These are phyloP conservation scores for Dinoponera quadriceps DNA, from an alignment of 1,140 invertebrate genomes.

Conservation along the genomic window DNA sequence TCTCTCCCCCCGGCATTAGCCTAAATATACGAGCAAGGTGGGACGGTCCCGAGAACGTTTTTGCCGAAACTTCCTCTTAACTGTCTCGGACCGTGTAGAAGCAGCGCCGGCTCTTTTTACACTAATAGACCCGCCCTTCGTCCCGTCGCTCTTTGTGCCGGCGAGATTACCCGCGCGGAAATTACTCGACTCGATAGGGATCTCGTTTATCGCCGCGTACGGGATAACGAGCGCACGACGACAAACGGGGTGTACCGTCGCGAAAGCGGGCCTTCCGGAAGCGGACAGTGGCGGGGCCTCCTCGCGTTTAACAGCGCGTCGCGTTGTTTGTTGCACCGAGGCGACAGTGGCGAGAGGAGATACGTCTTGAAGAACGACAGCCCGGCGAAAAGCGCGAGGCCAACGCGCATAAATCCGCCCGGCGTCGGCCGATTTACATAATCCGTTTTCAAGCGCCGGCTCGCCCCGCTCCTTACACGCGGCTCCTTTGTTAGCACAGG, in stretches of 20 bases:
- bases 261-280: slow-evolving; percentile 8
- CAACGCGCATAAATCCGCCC: slow-evolving; percentile 39
- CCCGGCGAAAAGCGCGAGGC: slow-evolving; percentile 40
- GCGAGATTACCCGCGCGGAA: slow-evolving; percentile 33
- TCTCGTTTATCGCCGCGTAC: slow-evolving; percentile 34
- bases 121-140: slow-evolving; percentile 47
- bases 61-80: slow-evolving; percentile 66
- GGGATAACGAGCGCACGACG: not conserved
- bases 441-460: slow-evolving; percentile 51
- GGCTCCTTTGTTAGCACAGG: slow-evolving; percentile 34
- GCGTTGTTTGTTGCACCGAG: slow-evolving; percentile 36
- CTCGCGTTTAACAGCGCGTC: slow-evolving; percentile 6
- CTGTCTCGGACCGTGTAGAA: slow-evolving; percentile 32
- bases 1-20: slow-evolving; percentile 37
- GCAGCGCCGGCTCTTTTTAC: slow-evolving; percentile 59
- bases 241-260: too few species aligned
- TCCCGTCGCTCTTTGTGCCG: slow-evolving; percentile 34
- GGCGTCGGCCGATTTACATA: slow-evolving; percentile 50
- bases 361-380: slow-evolving; percentile 17
- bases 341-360: not conserved
- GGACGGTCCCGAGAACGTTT: slow-evolving; percentile 37
- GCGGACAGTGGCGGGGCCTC: not conserved
- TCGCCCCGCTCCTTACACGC: slow-evolving; percentile 40
- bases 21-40: slow-evolving; percentile 47
- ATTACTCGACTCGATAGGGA: slow-evolving; percentile 55